A percentile compares a stretch with the other conserved stretches of the same genome.
Evolutionary conservation across 2,888 invertebrate genomes (phyloP).

Genomic region (Pachymerium ferrugineum): DNA sequence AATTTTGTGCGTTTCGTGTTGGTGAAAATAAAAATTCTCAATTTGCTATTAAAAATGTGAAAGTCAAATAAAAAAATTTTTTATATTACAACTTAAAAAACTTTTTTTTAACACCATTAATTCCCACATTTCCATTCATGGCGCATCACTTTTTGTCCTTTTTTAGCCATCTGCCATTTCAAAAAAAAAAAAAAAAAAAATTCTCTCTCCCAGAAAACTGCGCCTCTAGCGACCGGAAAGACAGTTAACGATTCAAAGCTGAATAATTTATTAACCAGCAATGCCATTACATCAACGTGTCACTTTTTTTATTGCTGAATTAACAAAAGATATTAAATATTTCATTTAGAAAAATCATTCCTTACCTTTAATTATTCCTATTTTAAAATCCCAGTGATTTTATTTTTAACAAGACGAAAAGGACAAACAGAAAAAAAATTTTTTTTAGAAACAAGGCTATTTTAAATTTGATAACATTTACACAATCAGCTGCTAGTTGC

Average conservation of each 20-base stretch:
- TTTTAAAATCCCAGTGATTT: no score
- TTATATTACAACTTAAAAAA: no score
- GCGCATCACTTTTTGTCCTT: background rate
- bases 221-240: slow-evolving; percentile 8
- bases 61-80: no score
- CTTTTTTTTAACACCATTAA: background rate
- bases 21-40: no score
- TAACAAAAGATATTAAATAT: background rate
- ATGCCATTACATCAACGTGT: background rate
- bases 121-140: background rate
- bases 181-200: no score
- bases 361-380: background rate
- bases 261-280: background rate
- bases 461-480: no score
- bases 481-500: no score
- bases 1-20: no score
- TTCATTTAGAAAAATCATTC: background rate
- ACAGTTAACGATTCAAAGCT: background rate
- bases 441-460: no score
- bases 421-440: no score
- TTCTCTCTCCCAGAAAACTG: background rate
- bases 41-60: no score
- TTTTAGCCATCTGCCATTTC: background rate
- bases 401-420: no score
- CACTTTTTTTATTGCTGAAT: background rate